Percentiles rank a stretch among this genome's conserved stretches.
phyloP scores from a whole-genome alignment of 2,888 invertebrate species.

The Chrysopilus asiliformis region DNA sequence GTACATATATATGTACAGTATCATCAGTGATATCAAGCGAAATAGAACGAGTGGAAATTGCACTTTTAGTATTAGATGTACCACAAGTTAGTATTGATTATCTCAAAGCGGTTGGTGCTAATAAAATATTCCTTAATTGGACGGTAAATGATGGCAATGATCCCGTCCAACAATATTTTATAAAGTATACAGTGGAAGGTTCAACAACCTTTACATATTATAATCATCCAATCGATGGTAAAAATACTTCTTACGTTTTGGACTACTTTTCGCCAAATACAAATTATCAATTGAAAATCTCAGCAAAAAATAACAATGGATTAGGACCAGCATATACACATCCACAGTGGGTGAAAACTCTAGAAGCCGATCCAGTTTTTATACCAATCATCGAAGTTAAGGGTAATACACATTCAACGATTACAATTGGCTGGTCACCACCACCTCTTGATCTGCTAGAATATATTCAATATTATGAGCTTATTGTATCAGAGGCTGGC shows the following conservation, averaged over 20 bases:
- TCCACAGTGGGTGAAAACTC: conserved; percentile 44
- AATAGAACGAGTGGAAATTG: conserved; percentile 35
- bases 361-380: conserved; percentile 61
- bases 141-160: conserved; percentile 64
- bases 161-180: conserved; percentile 44
- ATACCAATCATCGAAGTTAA: conserved; percentile 66
- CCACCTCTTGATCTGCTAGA: conserved; percentile 51
- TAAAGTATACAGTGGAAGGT: conserved; percentile 44
- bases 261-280: conserved; percentile 50
- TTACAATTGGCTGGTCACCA: conserved; percentile 67
- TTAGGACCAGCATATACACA: conserved; percentile 40
- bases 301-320: conserved; percentile 53
- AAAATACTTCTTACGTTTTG: conserved; percentile 54
- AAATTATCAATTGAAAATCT: conserved; percentile 51
- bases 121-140: conserved; percentile 70
- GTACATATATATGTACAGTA: conserved; percentile 47
- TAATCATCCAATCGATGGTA: conserved; percentile 44
- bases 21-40: conserved; percentile 26
- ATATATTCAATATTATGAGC: conserved; percentile 61
- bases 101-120: conserved; percentile 59
- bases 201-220: conserved; percentile 45
- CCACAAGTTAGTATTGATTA: conserved; percentile 59
- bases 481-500: conserved; percentile 48
- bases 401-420: conserved; percentile 49
- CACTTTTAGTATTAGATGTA: conserved; percentile 49